A percentile compares a stretch with the other conserved stretches of the same genome.
phyloP scores from a whole-genome alignment of 2,113 vertebrate genomes.

The Anser brachyrhynchus region DNA sequence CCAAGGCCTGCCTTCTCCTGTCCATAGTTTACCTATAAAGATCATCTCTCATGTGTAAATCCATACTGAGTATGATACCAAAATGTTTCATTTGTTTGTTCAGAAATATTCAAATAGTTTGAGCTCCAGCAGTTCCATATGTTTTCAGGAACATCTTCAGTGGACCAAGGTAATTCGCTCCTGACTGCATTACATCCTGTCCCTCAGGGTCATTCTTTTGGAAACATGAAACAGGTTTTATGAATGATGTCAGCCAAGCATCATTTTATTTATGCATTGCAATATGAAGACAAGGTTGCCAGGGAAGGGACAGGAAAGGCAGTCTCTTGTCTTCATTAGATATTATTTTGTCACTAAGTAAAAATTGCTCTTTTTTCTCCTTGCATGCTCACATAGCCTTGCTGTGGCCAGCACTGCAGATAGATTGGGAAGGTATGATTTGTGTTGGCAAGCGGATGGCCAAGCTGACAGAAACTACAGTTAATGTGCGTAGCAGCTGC shows the following conservation, averaged over 20 bases:
- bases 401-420: neutral
- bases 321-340: neutral
- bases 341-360: neutral
- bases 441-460: neutral
- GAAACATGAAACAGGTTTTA: neutral
- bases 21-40: neutral
- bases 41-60: neutral
- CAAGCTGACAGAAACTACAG: conserved; percentile 4
- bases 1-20: neutral
- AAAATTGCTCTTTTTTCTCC: neutral
- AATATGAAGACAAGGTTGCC: neutral
- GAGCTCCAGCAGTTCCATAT: neutral
- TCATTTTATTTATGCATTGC: neutral
- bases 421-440: conserved; percentile 9
- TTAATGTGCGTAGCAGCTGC: neutral
- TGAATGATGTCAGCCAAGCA: neutral
- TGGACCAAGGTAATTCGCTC: neutral
- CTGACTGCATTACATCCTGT: neutral
- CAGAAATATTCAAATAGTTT: neutral
- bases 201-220: neutral
- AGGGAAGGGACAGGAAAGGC: neutral
- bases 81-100: neutral
- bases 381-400: neutral
- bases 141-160: neutral
- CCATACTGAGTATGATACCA: neutral